phyloP scores from a whole-genome alignment of 2,797 vertebrate species.

The Balearica regulorum region DNA sequence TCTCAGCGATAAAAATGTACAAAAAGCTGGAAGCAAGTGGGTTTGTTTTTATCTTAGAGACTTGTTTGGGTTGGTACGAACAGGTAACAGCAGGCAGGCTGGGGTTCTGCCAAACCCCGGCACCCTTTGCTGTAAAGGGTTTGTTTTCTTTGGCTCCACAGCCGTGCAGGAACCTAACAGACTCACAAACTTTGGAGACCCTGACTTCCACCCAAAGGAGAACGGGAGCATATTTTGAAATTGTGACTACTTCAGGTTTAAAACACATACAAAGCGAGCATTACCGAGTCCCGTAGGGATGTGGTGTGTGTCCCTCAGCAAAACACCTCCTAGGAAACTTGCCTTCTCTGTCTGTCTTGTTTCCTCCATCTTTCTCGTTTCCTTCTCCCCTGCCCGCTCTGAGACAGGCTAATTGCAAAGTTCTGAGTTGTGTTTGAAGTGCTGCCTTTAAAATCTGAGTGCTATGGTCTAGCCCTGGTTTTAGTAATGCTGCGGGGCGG shows the following conservation, averaged over 20 bases:
- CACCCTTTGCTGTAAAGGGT: neutral
- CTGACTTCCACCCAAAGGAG: neutral
- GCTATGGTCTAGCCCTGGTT: neutral
- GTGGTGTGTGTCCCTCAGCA: neutral
- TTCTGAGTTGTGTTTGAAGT: neutral
- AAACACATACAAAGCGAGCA: neutral
- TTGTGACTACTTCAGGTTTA: neutral
- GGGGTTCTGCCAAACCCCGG: neutral
- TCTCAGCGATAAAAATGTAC: neutral
- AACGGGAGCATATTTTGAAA: neutral
- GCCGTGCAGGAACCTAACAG: neutral
- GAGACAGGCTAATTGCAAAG: neutral
- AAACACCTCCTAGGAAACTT: neutral
- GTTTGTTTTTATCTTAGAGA: neutral
- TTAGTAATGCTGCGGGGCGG: neutral
- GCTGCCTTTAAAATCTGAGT: neutral
- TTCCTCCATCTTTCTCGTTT: neutral
- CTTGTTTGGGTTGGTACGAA: neutral
- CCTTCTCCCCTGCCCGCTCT: neutral
- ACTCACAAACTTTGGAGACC: neutral
- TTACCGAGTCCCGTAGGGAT: accelerated
- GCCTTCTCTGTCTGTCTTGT: neutral
- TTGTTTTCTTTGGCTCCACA: neutral
- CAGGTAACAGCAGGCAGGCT: neutral
- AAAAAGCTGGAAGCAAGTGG: neutral